Base-by-base conservation (phyloP, 2,113 vertebrate species). In the Osmerus mordax region DNA sequence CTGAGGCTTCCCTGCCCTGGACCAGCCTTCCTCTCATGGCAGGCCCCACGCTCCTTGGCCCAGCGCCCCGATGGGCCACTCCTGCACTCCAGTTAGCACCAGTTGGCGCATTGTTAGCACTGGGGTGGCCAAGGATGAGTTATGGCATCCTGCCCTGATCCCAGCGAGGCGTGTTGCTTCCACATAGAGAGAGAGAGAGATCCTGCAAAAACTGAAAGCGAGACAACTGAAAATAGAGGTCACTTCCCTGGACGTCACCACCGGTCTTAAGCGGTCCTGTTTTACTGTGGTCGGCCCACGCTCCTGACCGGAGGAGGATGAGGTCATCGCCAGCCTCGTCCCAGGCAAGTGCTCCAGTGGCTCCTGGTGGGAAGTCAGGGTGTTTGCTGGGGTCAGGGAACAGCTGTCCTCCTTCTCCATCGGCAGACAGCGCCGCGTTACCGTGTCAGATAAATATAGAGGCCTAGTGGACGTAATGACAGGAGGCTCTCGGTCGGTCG, bases 401-500 rank as follows among this genome's bases (percentile, higher is more conserved):
- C 84, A 90, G 85, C 87, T 87, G 79, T 74, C 79, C 72, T 80
- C 73, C 61, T 71, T 64, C 47, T 53, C 73, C 78, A 70, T 73
- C 80, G 79, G 76, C 81, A 83, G 78, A 84, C 88, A 83, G 77
- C 13, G 16, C 75, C 83, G 86, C 79, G 87, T 89, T 87, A 91
- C 88, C 84, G 84, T 90, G 88, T 88, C 87, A 84, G 83, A 90
- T 88, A 90, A 90, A 90, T 87, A 87, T 86, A 89, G 87, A 85
- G 79, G 73, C 84, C 87, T 87, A 85, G 23, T 78, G 73, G 81
- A 88, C 87, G 7, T 47, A 47, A 47, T 9, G 41, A 12, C 41
- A 47, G 41, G 41, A 47, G 41, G 41, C 41, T 47, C 41, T 47
- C 9, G 9, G 41, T 8, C 9, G 41, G 41, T 8, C 9, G 41